Evolutionary conservation across 1,140 invertebrate species (phyloP), one percentile per base, ranked within the genome.

Genomic region (Pogonomyrmex barbatus): DNA sequence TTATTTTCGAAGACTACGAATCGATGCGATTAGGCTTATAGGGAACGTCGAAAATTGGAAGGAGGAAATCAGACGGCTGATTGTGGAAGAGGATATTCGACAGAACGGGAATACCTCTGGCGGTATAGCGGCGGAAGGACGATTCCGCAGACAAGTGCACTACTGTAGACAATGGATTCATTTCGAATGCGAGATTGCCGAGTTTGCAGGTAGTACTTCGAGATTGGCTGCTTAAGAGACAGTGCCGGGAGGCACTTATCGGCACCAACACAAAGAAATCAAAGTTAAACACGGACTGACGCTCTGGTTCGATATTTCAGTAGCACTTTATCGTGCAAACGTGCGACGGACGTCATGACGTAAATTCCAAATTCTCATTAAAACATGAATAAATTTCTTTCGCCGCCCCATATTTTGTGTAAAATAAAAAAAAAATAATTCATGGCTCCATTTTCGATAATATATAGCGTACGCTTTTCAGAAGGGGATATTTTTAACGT

Each of bases 101-200:
- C 50, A 6, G 50, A 81, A 45, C 5, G 45, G 54, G 78, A 70
- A 24, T 83, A 83, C 54, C 54, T 47, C 42, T 30, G 68, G 54
- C 68, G 54, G 12, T 83, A 83, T 75, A 54, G 54, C 42, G 33
- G 54, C 52, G 68, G 79, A 83, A 83, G 79, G 30, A 62, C 54
- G 54, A 45, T 73, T 75, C 30, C 68, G 68, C 79, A 83, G 68
- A 45, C 68, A 75, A 83, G 42, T 73, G 79, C 79, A 83, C 68
- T 33, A 47, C 54, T 68, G 17, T 71, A 83, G 79, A 83, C 79
- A 83, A 83, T 83, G 68, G 68, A 63, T 73, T 83, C 79, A 73
- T 83, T n/a, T n/a, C 68, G 79, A 83, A 83, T 83, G 79, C 79
- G 68, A 83, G 68, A 83, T 75, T 83, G 78, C 68, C 68, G 68